These are phyloP conservation scores for chimpanzee (Pan troglodytes) DNA, from an alignment of 2,113 vertebrate genomes.

Conservation along the genomic window NHGRI_mPanTro3-v2.1_pri NC_072413.2:59290001-59290500, in stretches of 20 bases:
- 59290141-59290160: not conserved
- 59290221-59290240: not conserved
- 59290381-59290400: not conserved
- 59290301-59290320: not conserved
- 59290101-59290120: not conserved
- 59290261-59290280: not conserved
- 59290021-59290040: too few species aligned
- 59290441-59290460: not conserved
- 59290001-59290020: too few species aligned
- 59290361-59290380: not conserved
- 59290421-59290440: not conserved
- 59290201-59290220: not conserved
- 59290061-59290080: not conserved
- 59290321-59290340: not conserved
- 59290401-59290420: not conserved
- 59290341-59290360: not conserved
- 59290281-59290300: not conserved
- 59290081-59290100: constrained; percentile 3
- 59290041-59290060: too few species aligned
- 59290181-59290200: constrained; percentile 16
- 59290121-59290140: not conserved
- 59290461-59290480: not conserved
- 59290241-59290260: not conserved
- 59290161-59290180: not conserved
- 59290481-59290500: not conserved